Conservation (phyloP, 2,113 vertebrate species). For the Calidris pygmaea region DNA sequence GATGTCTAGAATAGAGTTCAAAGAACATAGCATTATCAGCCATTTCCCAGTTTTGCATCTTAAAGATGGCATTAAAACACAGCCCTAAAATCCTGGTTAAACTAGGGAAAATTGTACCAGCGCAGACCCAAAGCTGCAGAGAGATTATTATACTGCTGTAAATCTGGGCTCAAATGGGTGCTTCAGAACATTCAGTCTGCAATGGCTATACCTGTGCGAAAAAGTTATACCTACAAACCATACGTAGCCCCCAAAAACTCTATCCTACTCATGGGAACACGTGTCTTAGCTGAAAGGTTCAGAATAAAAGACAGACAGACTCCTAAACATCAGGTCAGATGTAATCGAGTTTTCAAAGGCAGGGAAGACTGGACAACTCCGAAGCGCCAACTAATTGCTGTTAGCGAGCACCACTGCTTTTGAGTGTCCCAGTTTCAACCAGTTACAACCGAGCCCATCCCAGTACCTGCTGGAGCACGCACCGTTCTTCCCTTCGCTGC, state of each 20-base stretch:
- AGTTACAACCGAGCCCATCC: not conserved
- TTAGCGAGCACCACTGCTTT: not conserved
- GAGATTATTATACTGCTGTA: not conserved
- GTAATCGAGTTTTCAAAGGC: not conserved
- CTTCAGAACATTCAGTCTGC: not conserved
- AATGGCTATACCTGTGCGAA: not conserved
- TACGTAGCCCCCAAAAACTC: not conserved
- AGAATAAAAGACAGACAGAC: not conserved
- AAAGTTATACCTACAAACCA: not conserved
- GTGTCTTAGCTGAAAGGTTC: not conserved
- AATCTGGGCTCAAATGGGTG: not conserved
- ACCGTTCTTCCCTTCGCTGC: not conserved
- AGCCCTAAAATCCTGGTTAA: not conserved
- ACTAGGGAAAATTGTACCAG: not conserved
- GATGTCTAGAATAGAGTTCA: not conserved
- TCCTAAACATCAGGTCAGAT: not conserved
- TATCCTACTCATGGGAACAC: not conserved
- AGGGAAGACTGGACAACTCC: not conserved
- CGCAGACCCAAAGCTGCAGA: not conserved
- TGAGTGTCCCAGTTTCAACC: not conserved
- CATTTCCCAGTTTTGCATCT: not conserved
- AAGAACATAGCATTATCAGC: not conserved
- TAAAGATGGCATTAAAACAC: not conserved
- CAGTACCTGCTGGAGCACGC: fast-evolving
- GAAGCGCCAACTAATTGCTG: not conserved